A percentile compares a stretch with the other conserved stretches of the same genome.
Evolutionary conservation across 1,140 invertebrate species (phyloP).

Genomic region (Rhyzopertha dominica): DNA sequence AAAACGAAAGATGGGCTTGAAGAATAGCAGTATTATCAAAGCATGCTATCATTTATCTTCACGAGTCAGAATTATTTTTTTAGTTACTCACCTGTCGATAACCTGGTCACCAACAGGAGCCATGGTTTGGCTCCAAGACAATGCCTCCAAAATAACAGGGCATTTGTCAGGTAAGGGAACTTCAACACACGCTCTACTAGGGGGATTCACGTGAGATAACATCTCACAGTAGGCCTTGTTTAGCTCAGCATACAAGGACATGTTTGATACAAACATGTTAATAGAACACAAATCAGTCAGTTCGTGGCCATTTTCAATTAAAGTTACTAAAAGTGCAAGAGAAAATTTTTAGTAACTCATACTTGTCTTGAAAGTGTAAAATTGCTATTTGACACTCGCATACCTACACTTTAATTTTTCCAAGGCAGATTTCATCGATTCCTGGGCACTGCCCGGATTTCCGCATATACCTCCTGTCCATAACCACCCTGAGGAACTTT

Average conservation of each 20-base stretch:
- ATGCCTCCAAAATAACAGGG: conserved; percentile 72
- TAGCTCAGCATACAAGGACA: conserved; percentile 69
- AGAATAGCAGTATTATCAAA: too few relatives aligned
- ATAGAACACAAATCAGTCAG: conserved; percentile 71
- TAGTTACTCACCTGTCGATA: too few relatives aligned
- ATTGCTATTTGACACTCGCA: conserved; percentile 36
- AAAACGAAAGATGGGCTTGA: too few relatives aligned
- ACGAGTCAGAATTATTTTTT: too few relatives aligned
- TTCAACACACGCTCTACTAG: conserved; percentile 82
- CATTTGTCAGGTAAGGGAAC: conserved; percentile 66
- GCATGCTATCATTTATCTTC: too few relatives aligned
- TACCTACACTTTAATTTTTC: conserved; percentile 76
- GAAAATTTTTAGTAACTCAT: not conserved
- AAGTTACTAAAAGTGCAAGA: conserved; percentile 21
- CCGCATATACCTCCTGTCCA: conserved; percentile 74
- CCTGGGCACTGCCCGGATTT: conserved; percentile 47
- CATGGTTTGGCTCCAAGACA: conserved; percentile 54
- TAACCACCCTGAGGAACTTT: conserved; percentile 69
- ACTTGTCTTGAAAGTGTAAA: not conserved
- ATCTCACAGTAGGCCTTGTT: conserved; percentile 73
- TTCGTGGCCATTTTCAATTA: conserved; percentile 50
- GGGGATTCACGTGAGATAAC: conserved; percentile 77
- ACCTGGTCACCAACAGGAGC: conserved; percentile 22
- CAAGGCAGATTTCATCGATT: conserved; percentile 61
- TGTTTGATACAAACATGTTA: conserved; percentile 75